A percentile compares a stretch with the other conserved stretches of the same genome.
Conservation (phyloP, 2,888 invertebrate genomes). For the Cordylochernes scorpioides region DNA sequence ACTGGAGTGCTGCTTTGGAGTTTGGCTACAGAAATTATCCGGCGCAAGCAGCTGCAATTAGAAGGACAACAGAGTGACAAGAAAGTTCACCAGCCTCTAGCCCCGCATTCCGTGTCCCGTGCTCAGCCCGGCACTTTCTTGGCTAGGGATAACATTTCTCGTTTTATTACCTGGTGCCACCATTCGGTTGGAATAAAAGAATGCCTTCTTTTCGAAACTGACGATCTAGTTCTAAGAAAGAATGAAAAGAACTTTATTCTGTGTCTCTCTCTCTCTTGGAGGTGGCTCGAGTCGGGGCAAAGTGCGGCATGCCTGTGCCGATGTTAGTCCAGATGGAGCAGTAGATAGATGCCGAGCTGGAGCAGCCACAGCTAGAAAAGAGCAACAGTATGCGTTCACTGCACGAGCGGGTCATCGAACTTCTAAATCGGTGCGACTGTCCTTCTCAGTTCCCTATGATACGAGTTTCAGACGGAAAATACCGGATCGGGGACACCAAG, state of each 20-base stretch:
- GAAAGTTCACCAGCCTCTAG: too few relatives aligned
- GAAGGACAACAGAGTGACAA: too few relatives aligned
- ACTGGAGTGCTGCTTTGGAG: slow-evolving; percentile 72
- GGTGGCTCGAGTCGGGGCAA: slow-evolving; percentile 65
- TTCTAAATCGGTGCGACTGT: slow-evolving; percentile 73
- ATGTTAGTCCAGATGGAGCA: slow-evolving; percentile 71
- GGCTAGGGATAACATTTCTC: slow-evolving; percentile 80
- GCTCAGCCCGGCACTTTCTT: slow-evolving; percentile 25
- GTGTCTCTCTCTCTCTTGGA: slow-evolving; percentile 74
- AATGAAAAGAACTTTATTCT: slow-evolving; percentile 87
- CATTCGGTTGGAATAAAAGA: slow-evolving; percentile 55
- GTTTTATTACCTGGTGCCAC: slow-evolving; percentile 72
- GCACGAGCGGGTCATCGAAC: slow-evolving; percentile 76
- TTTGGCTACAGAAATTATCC: too few relatives aligned
- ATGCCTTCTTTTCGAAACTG: slow-evolving; percentile 81
- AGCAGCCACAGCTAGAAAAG: too few relatives aligned
- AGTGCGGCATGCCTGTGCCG: slow-evolving; percentile 57
- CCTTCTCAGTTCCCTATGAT: slow-evolving; percentile 92
- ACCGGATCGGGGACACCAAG: slow-evolving; percentile 83
- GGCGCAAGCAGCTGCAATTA: too few relatives aligned
- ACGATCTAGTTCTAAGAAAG: slow-evolving; percentile 75
- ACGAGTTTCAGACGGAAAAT: slow-evolving; percentile 81
- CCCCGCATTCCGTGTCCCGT: too few relatives aligned
- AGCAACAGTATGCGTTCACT: slow-evolving; percentile 74
- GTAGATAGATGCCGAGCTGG: slow-evolving; percentile 67